phyloP scores from a whole-genome alignment of 2,888 invertebrate species.

The Leptinotarsa haldemani region DNA sequence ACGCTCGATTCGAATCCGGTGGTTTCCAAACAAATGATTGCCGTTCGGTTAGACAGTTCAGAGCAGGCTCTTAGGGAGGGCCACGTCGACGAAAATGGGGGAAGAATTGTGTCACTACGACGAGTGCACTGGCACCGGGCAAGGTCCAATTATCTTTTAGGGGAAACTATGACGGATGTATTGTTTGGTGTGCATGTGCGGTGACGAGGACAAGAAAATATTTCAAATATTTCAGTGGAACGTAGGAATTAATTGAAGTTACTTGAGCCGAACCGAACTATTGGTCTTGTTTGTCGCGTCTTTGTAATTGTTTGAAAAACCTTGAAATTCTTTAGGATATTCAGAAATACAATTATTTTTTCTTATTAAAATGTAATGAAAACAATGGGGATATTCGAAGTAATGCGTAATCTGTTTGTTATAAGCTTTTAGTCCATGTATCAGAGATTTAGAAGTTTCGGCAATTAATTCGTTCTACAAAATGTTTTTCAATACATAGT shows the following conservation, averaged over 20 bases:
- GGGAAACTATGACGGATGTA: constrained; percentile 29
- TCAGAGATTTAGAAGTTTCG: too few species aligned
- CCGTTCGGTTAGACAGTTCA: constrained; percentile 20
- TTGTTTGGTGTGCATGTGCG: constrained; percentile 22
- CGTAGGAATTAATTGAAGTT: not conserved
- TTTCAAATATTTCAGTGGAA: constrained; percentile 14
- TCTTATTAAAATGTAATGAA: too few species aligned
- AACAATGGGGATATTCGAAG: too few species aligned
- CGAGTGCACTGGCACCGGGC: constrained; percentile 18
- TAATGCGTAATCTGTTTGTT: too few species aligned
- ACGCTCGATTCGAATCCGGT: constrained; percentile 27
- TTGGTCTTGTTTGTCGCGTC: not conserved
- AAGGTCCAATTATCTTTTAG: constrained; percentile 23
- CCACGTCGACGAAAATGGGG: constrained; percentile 18
- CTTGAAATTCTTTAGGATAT: not conserved
- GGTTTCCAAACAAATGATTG: constrained; percentile 28
- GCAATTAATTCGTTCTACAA: too few species aligned
- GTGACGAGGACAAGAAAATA: constrained; percentile 21
- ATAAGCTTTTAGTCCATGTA: too few species aligned
- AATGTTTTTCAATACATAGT: too few species aligned
- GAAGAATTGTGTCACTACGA: constrained; percentile 25
- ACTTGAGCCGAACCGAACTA: not conserved
- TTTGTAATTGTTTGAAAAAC: not conserved
- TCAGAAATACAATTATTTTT: not conserved
- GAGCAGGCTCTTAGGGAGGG: constrained; percentile 17